A percentile compares a stretch with the other conserved stretches of the same genome.
phyloP scores from a whole-genome alignment of 2,888 invertebrate species.

The Drosophila siamana region DNA sequence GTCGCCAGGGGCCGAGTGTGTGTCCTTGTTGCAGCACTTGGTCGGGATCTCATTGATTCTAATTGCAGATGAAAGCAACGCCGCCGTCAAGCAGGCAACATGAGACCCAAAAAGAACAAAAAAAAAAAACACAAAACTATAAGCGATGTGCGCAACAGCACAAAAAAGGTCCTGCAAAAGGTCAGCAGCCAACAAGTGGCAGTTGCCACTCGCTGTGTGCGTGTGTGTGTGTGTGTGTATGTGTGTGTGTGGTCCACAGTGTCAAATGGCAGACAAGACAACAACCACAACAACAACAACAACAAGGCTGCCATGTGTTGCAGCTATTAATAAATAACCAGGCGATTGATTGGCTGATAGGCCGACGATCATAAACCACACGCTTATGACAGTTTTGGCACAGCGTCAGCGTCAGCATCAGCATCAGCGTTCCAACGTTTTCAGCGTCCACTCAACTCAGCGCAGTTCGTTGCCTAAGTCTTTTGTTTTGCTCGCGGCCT shows the following conservation, averaged over 20 bases:
- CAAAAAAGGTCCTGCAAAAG: constrained; percentile 58
- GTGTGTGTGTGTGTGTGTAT: constrained; percentile 15
- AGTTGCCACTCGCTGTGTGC: constrained; percentile 4
- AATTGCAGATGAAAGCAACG: constrained; percentile 69
- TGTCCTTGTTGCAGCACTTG: constrained; percentile 64
- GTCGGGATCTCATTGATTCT: constrained; percentile 65
- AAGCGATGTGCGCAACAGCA: neutral
- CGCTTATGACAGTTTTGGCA: constrained; percentile 80
- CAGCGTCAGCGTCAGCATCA: too few species aligned
- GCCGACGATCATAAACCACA: constrained; percentile 70
- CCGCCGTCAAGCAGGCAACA: constrained; percentile 39
- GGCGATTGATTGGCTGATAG: constrained; percentile 78
- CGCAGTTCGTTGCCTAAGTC: constrained; percentile 75
- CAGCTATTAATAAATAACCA: constrained; percentile 72
- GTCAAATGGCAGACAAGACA: constrained; percentile 34
- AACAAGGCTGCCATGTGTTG: constrained; percentile 36
- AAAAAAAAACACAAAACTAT: too few species aligned
- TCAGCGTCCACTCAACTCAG: constrained; percentile 7
- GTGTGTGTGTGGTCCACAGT: constrained; percentile 62
- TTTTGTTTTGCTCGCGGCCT: constrained; percentile 63
- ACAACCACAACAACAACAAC: constrained; percentile 5
- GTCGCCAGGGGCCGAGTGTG: constrained; percentile 27
- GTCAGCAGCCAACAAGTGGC: constrained; percentile 60
- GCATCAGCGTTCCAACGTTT: too few species aligned
- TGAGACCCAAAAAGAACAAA: neutral